phyloP scores from a whole-genome alignment of 2,888 invertebrate genomes.

The Netelia melanura region DNA sequence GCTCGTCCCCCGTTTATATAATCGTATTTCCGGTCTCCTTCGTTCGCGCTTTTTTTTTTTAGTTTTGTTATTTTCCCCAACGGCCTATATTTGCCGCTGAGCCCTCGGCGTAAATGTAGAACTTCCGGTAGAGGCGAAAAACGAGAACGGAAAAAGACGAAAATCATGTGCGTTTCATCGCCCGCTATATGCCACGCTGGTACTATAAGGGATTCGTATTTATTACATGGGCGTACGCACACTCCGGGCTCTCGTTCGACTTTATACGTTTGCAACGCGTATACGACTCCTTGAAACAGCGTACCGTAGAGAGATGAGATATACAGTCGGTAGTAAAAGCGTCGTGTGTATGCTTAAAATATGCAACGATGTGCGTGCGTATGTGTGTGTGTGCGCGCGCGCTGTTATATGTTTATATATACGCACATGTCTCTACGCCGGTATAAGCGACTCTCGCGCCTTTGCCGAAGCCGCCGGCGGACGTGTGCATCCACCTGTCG shows the following conservation, averaged over 20 bases:
- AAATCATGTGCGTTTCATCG: not conserved
- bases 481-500: slow-evolving; percentile 64
- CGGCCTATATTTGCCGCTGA: slow-evolving; percentile 30
- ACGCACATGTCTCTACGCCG: slow-evolving; percentile 12
- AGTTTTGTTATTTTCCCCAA: slow-evolving; percentile 23
- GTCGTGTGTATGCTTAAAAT: not conserved
- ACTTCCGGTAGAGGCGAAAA: slow-evolving; percentile 43
- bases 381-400: not conserved
- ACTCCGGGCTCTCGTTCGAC: slow-evolving; percentile 38
- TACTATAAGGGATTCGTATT: slow-evolving; percentile 28
- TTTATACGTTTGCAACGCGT: slow-evolving; percentile 39
- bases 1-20: not conserved
- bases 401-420: not conserved
- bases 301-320: slow-evolving; percentile 42
- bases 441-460: slow-evolving; percentile 11
- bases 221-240: slow-evolving; percentile 39
- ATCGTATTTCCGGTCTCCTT: slow-evolving; percentile 31
- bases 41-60: slow-evolving; percentile 4
- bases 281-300: slow-evolving; percentile 52
- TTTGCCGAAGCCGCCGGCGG: slow-evolving; percentile 25
- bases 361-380: slow-evolving; percentile 5
- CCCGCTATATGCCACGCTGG: not conserved
- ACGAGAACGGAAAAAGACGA: slow-evolving; percentile 16
- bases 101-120: slow-evolving; percentile 46
- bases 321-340: slow-evolving; percentile 46